Evolutionary conservation across 2,888 invertebrate genomes (phyloP), one percentile per base, ranked within the genome.

Genomic region (Pantelozetes paolii): DNA sequence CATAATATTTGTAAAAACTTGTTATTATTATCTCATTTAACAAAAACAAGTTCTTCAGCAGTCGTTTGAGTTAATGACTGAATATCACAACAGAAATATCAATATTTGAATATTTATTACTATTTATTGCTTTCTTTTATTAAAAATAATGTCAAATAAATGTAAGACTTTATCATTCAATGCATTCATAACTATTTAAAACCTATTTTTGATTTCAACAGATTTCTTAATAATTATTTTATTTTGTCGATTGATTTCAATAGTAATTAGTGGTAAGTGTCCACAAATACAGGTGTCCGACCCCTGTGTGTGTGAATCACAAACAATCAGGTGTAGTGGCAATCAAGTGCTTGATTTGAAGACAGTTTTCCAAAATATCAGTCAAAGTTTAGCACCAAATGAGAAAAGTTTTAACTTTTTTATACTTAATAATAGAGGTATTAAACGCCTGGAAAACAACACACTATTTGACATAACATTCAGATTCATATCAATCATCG

Each of bases 251-350:
- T 23, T 59, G 2, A 30, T 59, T 3, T 1, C 32, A n/a, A 59
- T 28, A n/a, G n/a, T 32, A 1, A 0, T 59, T 13, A 15, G 67
- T 20, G 40, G 67, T 36, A 67, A 67, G 13, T 67, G 67, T 40
- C 67, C 40, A 8, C 67, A 3, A 23, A 36, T 15, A 15, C 28
- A 30, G n/a, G 32, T 62, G 23, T 20, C 42, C 6, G 23, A 40
- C 23, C n/a, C 36, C 13, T 67, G 67, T 40, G n/a, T 36, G 20
- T 67, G 67, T 23, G 13, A 40, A 1, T 67, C 1, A 9, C 20
- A 67, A 20, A 67, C 67, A 1, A 40, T 67, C 67, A 67, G 40
- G 40, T 67, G 67, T 67, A 40, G 20, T n/a, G 67, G 67, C n/a
- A 23, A 40, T 23, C 13, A 67, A 40, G 13, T 40, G 15, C n/a